Conservation (phyloP, 2,888 invertebrate species). For the Drosophila niveifrons region DNA sequence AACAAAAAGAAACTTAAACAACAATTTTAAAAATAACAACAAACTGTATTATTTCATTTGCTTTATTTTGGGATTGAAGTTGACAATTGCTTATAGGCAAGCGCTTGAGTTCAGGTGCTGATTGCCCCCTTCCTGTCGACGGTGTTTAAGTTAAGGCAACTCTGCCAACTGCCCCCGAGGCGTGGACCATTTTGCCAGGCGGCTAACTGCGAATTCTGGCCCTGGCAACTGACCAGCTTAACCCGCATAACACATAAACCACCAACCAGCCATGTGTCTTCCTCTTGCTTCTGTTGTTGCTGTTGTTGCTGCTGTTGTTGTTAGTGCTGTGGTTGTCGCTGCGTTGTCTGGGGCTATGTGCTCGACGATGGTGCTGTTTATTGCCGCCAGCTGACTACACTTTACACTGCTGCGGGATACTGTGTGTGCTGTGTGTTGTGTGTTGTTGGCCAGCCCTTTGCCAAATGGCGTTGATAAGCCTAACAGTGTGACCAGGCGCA, state of each 20-base stretch:
- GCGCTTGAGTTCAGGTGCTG: constrained; percentile 35
- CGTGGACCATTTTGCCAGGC: constrained; percentile 15
- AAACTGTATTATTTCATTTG: constrained; percentile 20
- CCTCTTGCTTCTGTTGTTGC: background rate
- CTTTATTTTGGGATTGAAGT: constrained; percentile 1
- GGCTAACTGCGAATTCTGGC: constrained; percentile 18
- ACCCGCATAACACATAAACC: constrained; percentile 68
- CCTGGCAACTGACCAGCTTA: constrained; percentile 28
- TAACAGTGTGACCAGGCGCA: constrained; percentile 24
- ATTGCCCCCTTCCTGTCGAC: constrained; percentile 57
- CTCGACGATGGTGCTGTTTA: constrained; percentile 48
- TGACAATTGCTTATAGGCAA: constrained; percentile 34
- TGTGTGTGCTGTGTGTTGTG: background rate
- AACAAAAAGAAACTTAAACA: constrained; percentile 60
- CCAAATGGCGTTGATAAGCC: constrained; percentile 52
- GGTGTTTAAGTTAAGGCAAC: constrained; percentile 56
- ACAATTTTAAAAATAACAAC: constrained; percentile 55
- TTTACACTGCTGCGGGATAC: constrained; percentile 10
- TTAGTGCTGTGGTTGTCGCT: constrained; percentile 10
- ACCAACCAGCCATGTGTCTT: constrained; percentile 35
- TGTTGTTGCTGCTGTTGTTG: background rate
- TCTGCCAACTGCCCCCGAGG: constrained; percentile 39
- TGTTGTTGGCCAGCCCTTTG: constrained; percentile 9
- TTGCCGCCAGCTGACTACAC: constrained; percentile 63
- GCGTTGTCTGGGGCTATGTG: constrained; percentile 31